phyloP scores from a whole-genome alignment of 2,797 vertebrate genomes.

The Coccyzus lansbergi region DNA sequence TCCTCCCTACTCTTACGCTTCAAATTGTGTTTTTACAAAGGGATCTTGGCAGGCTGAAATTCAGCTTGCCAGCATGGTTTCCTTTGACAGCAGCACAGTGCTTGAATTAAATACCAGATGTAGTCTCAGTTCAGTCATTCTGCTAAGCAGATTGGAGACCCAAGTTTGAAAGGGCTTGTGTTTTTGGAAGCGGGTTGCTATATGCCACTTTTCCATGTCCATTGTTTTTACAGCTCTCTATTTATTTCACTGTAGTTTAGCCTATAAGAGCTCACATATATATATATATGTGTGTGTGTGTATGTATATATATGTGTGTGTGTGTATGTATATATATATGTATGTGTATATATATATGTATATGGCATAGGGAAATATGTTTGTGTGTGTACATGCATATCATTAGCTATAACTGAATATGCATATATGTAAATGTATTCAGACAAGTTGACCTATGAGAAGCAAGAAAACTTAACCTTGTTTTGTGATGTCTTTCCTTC shows the following conservation, averaged over 20 bases:
- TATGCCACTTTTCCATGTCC: not conserved
- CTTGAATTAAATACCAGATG: conserved; percentile 37
- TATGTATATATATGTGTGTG: not conserved
- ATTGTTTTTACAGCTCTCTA: not conserved
- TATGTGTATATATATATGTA: not conserved
- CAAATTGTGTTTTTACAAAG: conserved; percentile 35
- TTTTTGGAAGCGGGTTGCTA: not conserved
- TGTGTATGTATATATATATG: no score
- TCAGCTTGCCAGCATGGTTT: conserved; percentile 10
- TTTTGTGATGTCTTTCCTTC: not conserved
- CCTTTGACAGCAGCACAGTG: conserved; percentile 40
- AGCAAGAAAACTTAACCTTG: not conserved
- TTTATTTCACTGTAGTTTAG: not conserved
- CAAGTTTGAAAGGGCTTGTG: not conserved
- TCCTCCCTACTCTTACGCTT: not conserved
- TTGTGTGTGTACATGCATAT: not conserved
- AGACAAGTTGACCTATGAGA: not conserved
- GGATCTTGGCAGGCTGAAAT: conserved; percentile 27
- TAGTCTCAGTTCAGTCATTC: not conserved
- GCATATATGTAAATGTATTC: not conserved
- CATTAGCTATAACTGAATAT: not conserved
- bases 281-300: no score
- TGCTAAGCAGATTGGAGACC: not conserved
- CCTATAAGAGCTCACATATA: not conserved
- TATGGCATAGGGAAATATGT: not conserved